Base-by-base conservation (phyloP, 1,140 invertebrate genomes). In the Drosophila kohkoa region DNA sequence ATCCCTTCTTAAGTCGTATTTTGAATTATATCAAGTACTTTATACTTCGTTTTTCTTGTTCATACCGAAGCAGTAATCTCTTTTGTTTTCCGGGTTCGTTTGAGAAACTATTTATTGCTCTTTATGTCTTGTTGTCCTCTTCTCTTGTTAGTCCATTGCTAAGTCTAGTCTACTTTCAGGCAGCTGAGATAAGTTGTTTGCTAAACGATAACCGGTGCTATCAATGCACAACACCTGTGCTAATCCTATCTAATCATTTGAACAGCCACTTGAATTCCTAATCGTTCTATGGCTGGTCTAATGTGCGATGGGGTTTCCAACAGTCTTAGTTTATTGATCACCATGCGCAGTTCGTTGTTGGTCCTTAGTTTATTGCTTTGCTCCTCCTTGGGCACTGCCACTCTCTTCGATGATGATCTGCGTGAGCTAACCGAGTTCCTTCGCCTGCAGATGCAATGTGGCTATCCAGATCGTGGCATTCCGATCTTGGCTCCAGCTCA, bases 371-470 rank as follows among this genome's bases (percentile, higher is more conserved):
- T 28, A 1, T 49, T 85, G 49, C 51, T 81, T 11, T 71, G 79
- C 45, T 73, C 51, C 64, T 65, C 81, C 65, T 74, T 75, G 67
- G 59, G 81, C 51, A 63, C 75, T 3, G 72, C 52, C 25, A 87
- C 68, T 3, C 60, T 79, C 3, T 92, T 92, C 41, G 90, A 92
- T 43, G 90, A 92, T 80, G 69, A 89, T 20, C 63, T 92, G 5
- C 72, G 90, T 0, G 90, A 92, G 55, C 35, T 92, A 7, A 80
- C 91, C 1, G 90, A 92, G 66, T 92, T 90, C 38, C 11, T 92
- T 15, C 78, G 88, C 1, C 45, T 91, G 25, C 91, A 92, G 67
- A 91, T 92, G 91, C 79, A 63, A n/a, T 92, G 91, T 64, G 91
- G 91, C 1, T 92, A 91, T 66, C 75, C 79, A 0, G 59, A 45